Base-by-base conservation (phyloP, 2,113 vertebrate genomes). In the Pavo muticus region DNA sequence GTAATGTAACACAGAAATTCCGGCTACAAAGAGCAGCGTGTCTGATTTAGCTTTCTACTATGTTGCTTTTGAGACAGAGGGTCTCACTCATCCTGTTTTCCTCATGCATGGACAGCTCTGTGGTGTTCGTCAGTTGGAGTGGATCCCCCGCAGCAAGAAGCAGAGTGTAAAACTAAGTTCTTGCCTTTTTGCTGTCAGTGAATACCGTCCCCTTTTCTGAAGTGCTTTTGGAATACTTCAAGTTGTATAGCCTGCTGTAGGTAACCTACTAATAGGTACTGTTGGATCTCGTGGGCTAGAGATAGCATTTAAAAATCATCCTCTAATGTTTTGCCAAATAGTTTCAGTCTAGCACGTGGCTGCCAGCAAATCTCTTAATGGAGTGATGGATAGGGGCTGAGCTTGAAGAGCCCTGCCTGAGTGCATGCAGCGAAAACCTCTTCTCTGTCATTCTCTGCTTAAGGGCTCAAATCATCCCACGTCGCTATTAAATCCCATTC, bases 401-500 rank as follows among this genome's bases (percentile, higher is more conserved):
- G 69, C 63, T 80, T 71, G 30, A 56, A 67, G 78, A 71, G 59
- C 69, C 64, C 75, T n/a, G 47, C 45, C 10, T 37, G 61, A 85
- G 37, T 5, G 23, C 57, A 6, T 15, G 21, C 11, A 44, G 59
- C 5, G 10, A 52, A 91, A 87, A 32, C 30, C 76, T 94, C 64
- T 82, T 73, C 52, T 44, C 52, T 4, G 0, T 74, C 91, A 61
- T 56, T 45, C 92, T 60, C 79, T 93, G 30, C 29, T 29, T 61
- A 27, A 47, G 68, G 59, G 59, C 65, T 70, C 72, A 73, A 59
- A 70, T 91, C 73, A 89, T 89, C 71, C 88, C 85, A 54, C 60
- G 81, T 94, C 89, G 44, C 85, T 91, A 42, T 84, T 95, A 94
- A 95, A 93, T 92, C 88, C 71, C 72, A 27, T 70, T 90, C 6